Base-by-base conservation (phyloP, 2,888 invertebrate genomes). In the Stenotaenia linearis region DNA sequence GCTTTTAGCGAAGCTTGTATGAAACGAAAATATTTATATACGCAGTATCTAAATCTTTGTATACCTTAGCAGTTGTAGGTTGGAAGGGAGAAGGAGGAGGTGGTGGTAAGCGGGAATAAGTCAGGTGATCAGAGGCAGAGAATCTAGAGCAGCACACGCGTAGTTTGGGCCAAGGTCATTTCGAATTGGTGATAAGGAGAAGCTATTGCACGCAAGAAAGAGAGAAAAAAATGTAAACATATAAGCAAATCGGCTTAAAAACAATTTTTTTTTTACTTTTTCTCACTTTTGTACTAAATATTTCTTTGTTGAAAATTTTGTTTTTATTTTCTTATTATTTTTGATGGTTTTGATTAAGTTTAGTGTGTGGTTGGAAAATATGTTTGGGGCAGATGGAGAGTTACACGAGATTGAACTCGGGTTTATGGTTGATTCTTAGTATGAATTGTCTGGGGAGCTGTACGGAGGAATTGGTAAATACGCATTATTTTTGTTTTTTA, bases 71-170 rank as follows among this genome's bases (percentile, higher is more conserved):
- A 6, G 23, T 56, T 18, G 56, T 56, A 56, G 56, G 56, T 23
- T 56, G 56, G 18, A 56, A 56, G 23, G 10, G 45, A 45, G n/a
- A 15, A 45, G 45, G 45, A 45, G 45, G 23, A 23, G 56, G 56
- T n/a, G n/a, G 40, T 15, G 40, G 40, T 40, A 40, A 12, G 1
- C 23, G 23, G 56, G 21, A 56, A 18, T 21, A 18, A 56, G 56
- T 56, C 56, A 56, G 56, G 56, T 56, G 56, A 56, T 56, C 21
- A 56, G 56, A 21, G 23, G 56, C 23, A 56, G 23, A 56, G 56
- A 56, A 56, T 56, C 56, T 56, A 56, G 56, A 56, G 56, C 56
- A 56, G 56, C 56, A 56, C 56, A 56, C 56, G 56, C 56, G 56
- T 56, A 56, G 56, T 56, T 23, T 21, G 5, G 56, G 56, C 56